Evolutionary conservation across 2,113 vertebrate genomes (phyloP).

Genomic region (Petaurus breviceps): DNA sequence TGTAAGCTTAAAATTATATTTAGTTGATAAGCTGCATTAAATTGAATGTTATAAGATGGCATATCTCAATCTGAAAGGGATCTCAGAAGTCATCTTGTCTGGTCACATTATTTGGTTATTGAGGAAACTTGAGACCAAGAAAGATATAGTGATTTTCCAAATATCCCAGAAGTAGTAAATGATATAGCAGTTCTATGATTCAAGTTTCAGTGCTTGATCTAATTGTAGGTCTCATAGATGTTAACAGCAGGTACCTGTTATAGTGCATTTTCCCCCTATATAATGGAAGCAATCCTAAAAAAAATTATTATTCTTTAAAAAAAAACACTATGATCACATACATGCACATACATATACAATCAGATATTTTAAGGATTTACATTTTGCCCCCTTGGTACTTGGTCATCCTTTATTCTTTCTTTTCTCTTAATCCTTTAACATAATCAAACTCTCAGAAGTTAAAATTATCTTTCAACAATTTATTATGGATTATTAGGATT

Average conservation of each 20-base stretch:
- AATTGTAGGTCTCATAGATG: neutral
- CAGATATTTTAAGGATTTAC: conserved; percentile 75
- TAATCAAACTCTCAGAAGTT: conserved; percentile 83
- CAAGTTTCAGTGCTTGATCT: neutral
- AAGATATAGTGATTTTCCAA: conserved; percentile 6
- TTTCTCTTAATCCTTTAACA: conserved; percentile 80
- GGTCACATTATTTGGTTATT: neutral
- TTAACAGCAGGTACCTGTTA: conserved; percentile 10
- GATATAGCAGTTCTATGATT: neutral
- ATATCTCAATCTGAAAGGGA: neutral
- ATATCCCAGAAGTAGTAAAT: neutral
- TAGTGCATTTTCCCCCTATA: conserved; percentile 7
- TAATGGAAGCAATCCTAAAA: conserved; percentile 46
- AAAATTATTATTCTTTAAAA: conserved; percentile 63
- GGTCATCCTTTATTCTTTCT: conserved; percentile 77
- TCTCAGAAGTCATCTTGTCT: neutral
- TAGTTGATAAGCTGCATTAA: neutral
- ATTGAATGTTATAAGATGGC: neutral
- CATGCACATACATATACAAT: neutral
- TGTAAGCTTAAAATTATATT: neutral
- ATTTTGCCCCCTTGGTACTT: conserved; percentile 70
- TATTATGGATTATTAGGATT: conserved; percentile 87
- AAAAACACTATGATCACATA: conserved; percentile 50
- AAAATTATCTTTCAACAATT: conserved; percentile 86
- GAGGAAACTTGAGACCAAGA: conserved; percentile 2